A percentile compares a stretch with the other conserved stretches of the same genome.
Conservation (phyloP, 2,113 vertebrate genomes). For the Phainopepla nitens region DNA sequence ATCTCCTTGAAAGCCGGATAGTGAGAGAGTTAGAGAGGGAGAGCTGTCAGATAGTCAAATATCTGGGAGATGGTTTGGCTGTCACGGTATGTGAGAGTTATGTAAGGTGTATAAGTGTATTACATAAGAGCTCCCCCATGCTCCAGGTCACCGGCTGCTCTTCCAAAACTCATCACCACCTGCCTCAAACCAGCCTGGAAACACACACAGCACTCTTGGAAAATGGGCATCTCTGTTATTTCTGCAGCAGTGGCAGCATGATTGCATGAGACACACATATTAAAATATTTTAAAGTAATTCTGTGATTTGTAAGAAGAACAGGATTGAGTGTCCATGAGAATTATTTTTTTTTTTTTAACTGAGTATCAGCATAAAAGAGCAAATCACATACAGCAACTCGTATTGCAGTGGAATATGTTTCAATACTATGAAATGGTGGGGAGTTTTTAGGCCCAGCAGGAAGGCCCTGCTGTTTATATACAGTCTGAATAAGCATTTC, state of each 20-base stretch:
- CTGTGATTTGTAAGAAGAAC: neutral
- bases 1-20: neutral
- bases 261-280: neutral
- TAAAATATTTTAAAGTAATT: neutral
- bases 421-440: neutral
- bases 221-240: neutral
- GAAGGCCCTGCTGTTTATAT: neutral
- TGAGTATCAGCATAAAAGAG: neutral
- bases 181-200: neutral
- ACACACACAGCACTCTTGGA: neutral
- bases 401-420: neutral
- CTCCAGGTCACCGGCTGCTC: neutral
- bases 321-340: neutral
- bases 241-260: neutral
- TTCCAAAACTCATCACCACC: neutral
- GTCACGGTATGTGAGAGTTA: neutral
- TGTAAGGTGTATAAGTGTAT: conserved; percentile 18
- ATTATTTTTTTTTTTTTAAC: neutral
- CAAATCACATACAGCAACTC: neutral
- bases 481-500: neutral
- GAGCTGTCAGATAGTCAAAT: neutral
- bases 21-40: neutral
- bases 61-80: neutral
- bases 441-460: neutral
- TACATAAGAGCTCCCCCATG: neutral